Base-by-base conservation (phyloP, 2,888 invertebrate genomes). In the Rhorus exstirpatorius region DNA sequence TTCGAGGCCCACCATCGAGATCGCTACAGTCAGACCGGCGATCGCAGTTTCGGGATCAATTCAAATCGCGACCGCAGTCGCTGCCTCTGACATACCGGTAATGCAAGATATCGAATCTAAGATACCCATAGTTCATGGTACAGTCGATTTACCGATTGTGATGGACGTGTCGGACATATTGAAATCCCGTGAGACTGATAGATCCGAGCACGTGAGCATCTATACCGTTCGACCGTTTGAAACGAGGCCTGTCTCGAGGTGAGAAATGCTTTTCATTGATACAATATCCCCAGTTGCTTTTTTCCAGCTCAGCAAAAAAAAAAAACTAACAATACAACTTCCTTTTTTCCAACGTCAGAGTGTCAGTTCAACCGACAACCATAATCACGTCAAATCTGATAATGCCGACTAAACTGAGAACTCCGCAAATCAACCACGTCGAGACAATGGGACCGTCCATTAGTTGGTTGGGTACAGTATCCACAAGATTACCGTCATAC, bases 91-190 rank as follows among this genome's bases (percentile, higher is more conserved):
- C 78, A 90, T 91, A 76, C 92, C 93, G 4, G 90, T 91, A 0
- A 87, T 91, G 8, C 92, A 92, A 46, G 92, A 93, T 21, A 86
- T 89, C 6, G 93, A 93, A 76, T 92, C 92, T 0, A 93, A 91
- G 77, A 92, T 93, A 68, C 92, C 93, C 4, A 92, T 93, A 63
- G 89, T 92, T 63, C 93, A 93, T 72, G 93, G 93, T 1, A 92
- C 92, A 6, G 92, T 93, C 7, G 92, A 93, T 81, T 87, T 93
- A 12, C 93, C 92, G 2, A 88, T 92, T 4, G 88, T 92, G 3
- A 86, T 93, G 53, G 91, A 92, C 55, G 89, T 91, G n/a, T 91
- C 92, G 0, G 89, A 90, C 0, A 89, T 91, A 14, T 85, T 90
- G 38, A 88, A 89, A 63, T 86, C 90, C 0, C 26, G 86, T 2